Percentiles rank a stretch among this genome's conserved stretches.
phyloP scores from a whole-genome alignment of 2,888 invertebrate genomes.

The Caenorhabditis sp. region DNA sequence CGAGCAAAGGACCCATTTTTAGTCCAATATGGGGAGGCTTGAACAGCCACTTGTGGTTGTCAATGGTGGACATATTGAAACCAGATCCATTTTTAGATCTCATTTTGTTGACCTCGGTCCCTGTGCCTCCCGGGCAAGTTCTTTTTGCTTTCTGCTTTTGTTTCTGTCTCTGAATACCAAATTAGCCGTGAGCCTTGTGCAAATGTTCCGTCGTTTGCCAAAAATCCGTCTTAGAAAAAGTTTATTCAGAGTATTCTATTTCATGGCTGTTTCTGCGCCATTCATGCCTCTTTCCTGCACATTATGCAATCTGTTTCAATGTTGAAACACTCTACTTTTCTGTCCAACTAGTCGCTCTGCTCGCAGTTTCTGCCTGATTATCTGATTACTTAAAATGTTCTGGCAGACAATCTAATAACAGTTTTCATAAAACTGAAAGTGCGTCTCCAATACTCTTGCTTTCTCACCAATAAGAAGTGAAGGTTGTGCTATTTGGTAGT shows the following conservation, averaged over 20 bases:
- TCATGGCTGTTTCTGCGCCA: constrained; percentile 22
- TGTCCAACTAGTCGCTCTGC: too few relatives aligned
- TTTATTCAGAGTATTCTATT: constrained; percentile 53
- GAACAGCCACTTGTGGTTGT: constrained; percentile 53
- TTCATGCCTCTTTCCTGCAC: constrained; percentile 15
- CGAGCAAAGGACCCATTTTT: constrained; percentile 35
- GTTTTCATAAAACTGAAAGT: not conserved
- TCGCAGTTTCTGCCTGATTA: too few relatives aligned
- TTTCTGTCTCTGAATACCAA: constrained; percentile 11
- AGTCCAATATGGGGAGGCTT: constrained; percentile 47
- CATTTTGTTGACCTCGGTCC: constrained; percentile 41
- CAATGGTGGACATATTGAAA: constrained; percentile 58
- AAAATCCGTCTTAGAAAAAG: constrained; percentile 24
- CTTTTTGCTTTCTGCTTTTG: not conserved
- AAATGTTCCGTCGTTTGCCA: constrained; percentile 16
- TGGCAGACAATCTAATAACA: constrained; percentile 1
- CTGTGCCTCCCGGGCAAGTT: constrained; percentile 5
- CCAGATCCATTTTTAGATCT: constrained; percentile 50
- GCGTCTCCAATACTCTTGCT: not conserved
- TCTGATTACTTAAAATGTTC: too few relatives aligned
- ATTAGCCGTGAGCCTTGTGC: constrained; percentile 16
- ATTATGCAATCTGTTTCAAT: constrained; percentile 4
- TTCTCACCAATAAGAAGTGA: not conserved
- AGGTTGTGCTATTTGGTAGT: not conserved
- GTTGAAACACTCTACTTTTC: not conserved